phyloP scores from a whole-genome alignment of 2,888 invertebrate species.

The Cacoxenus indagator region DNA sequence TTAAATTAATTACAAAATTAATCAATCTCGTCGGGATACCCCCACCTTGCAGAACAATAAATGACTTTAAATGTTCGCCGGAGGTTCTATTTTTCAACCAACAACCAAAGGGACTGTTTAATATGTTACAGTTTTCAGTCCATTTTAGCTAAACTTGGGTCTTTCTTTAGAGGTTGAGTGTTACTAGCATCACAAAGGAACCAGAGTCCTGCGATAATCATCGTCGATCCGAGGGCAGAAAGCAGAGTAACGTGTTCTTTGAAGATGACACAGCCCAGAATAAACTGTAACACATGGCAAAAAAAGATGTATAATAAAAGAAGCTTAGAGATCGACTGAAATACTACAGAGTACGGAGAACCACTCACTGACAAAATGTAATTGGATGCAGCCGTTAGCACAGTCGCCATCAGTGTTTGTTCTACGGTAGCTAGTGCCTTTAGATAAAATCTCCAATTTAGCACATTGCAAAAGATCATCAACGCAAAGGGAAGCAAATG shows the following conservation, averaged over 20 bases:
- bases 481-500: slow-evolving; percentile 69
- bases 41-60: no score
- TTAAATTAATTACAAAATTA: no score
- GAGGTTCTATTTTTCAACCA: no score
- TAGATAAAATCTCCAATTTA: slow-evolving; percentile 75
- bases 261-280: slow-evolving; percentile 79
- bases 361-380: slow-evolving; percentile 74
- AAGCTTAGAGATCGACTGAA: no score
- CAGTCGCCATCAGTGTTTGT: slow-evolving; percentile 74
- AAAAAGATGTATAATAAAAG: no score
- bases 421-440: slow-evolving; percentile 74
- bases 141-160: not conserved
- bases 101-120: no score
- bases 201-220: slow-evolving; percentile 80
- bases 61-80: no score
- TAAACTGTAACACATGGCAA: slow-evolving; percentile 73
- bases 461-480: slow-evolving; percentile 74
- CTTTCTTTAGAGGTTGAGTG: not conserved
- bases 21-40: no score
- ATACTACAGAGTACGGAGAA: not conserved
- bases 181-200: slow-evolving; percentile 72
- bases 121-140: not conserved
- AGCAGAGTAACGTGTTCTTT: slow-evolving; percentile 77
- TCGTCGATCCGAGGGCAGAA: slow-evolving; percentile 81
- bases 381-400: slow-evolving; percentile 75